These are phyloP conservation scores for Carlito syrichta DNA, from an alignment of 2,113 vertebrate species.

Conservation along the genomic window DNA sequence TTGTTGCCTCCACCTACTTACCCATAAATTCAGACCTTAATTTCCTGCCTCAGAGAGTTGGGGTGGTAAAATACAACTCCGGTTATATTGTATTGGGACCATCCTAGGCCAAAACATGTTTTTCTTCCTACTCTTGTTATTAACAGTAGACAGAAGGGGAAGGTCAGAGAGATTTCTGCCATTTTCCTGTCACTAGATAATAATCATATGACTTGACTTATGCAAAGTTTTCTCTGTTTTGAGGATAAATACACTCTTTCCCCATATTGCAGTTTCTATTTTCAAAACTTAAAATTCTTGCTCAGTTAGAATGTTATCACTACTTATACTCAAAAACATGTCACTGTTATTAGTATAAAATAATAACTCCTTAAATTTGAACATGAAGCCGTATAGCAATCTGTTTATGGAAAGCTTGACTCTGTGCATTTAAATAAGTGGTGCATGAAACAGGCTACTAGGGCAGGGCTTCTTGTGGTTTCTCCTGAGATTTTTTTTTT, in stretches of 20 bases:
- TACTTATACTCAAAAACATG: not conserved
- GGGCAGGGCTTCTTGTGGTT: not conserved
- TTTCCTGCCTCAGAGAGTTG: not conserved
- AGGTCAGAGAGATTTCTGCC: not conserved
- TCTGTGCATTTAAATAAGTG: not conserved
- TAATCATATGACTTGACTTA: not conserved
- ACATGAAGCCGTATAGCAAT: not conserved
- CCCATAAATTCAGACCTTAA: not conserved
- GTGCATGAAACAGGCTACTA: not conserved
- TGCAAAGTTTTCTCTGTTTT: not conserved
- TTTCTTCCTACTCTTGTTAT: not conserved
- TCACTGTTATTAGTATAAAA: not conserved
- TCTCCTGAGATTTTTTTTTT: no score
- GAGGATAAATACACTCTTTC: not conserved
- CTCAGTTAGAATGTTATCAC: not conserved
- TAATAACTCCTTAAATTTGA: not conserved
- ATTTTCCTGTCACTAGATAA: not conserved
- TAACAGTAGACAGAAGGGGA: not conserved
- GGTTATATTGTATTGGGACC: fast-evolving
- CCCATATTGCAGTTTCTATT: not conserved
- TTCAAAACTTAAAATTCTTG: not conserved
- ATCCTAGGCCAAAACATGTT: not conserved
- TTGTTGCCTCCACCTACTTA: no score
- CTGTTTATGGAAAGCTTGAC: not conserved
- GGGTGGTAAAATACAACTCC: not conserved